A percentile compares a stretch with the other conserved stretches of the same genome.
Conservation (phyloP, 2,113 vertebrate species). For the Terrapene triunguis region DNA sequence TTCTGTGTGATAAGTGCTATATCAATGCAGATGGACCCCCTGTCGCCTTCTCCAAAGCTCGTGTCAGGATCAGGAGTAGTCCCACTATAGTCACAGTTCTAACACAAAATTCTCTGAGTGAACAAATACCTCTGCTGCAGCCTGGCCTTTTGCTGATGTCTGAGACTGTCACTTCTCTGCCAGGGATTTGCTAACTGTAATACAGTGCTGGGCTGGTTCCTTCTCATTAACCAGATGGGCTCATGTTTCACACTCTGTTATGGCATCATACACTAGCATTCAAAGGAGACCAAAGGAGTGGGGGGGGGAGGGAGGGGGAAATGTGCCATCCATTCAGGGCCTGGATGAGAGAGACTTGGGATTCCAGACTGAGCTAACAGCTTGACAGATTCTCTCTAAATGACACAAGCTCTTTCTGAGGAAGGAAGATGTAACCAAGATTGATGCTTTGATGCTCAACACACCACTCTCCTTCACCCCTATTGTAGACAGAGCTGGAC, state of each 20-base stretch:
- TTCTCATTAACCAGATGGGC: not conserved
- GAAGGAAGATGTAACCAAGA: conserved; percentile 54
- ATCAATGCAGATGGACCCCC: not conserved
- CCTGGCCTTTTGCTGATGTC: not conserved
- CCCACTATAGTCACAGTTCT: not conserved
- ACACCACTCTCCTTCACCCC: conserved; percentile 54
- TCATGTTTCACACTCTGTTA: rapidly evolving
- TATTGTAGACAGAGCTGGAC: conserved; percentile 56
- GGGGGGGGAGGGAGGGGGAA: too few relatives aligned
- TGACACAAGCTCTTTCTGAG: conserved; percentile 7
- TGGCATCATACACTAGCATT: rapidly evolving
- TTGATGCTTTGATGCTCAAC: conserved; percentile 50
- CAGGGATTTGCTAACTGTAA: not conserved
- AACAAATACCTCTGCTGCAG: not conserved
- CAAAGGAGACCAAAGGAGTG: not conserved
- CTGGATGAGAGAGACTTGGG: not conserved
- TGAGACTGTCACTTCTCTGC: not conserved
- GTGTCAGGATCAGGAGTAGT: not conserved
- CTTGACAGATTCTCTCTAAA: not conserved
- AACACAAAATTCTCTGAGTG: not conserved
- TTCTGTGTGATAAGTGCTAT: not conserved
- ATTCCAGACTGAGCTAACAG: not conserved
- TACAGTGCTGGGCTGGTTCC: too few relatives aligned
- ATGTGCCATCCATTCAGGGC: not conserved
- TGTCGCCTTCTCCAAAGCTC: not conserved